A percentile compares a stretch with the other conserved stretches of the same genome.
Conservation (phyloP, 2,797 vertebrate species). For the Pseudochromis fuscus region DNA sequence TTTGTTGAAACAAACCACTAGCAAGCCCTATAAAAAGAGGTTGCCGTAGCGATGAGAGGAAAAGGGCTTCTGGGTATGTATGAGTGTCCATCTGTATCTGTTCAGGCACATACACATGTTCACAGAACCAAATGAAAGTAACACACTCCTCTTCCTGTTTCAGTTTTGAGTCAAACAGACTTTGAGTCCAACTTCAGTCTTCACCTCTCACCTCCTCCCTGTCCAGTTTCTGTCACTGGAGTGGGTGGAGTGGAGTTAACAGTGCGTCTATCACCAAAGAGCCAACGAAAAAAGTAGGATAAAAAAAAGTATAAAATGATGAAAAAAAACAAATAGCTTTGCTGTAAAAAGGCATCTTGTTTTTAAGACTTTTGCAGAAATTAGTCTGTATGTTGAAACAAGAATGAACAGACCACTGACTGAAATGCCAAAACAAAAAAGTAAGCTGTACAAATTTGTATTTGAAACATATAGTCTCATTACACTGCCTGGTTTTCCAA, state of each 20-base stretch:
- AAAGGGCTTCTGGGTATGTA: conserved; percentile 24
- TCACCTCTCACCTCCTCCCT: background rate
- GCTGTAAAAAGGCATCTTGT: too few relatives aligned
- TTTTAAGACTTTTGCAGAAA: background rate
- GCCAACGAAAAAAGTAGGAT: too few relatives aligned
- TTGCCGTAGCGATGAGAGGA: conserved; percentile 54
- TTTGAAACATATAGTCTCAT: background rate
- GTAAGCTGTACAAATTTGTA: background rate
- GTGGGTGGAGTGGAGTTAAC: too few relatives aligned
- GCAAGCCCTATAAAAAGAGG: conserved; percentile 24
- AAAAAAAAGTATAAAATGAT: too few relatives aligned
- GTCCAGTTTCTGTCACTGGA: too few relatives aligned
- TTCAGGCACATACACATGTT: background rate
- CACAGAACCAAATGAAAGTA: background rate
- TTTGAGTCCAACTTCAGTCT: background rate
- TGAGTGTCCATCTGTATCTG: conserved; percentile 4
- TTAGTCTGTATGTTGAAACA: background rate
- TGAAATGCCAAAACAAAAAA: background rate
- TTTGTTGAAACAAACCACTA: conserved; percentile 49
- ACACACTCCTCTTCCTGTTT: background rate
- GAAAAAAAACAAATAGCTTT: too few relatives aligned
- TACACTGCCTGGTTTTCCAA: too few relatives aligned
- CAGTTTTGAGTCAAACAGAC: background rate
- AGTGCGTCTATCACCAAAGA: too few relatives aligned
- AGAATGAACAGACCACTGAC: background rate